Base-by-base conservation (phyloP, 2,797 vertebrate genomes). In the Tapirus indicus region DNA sequence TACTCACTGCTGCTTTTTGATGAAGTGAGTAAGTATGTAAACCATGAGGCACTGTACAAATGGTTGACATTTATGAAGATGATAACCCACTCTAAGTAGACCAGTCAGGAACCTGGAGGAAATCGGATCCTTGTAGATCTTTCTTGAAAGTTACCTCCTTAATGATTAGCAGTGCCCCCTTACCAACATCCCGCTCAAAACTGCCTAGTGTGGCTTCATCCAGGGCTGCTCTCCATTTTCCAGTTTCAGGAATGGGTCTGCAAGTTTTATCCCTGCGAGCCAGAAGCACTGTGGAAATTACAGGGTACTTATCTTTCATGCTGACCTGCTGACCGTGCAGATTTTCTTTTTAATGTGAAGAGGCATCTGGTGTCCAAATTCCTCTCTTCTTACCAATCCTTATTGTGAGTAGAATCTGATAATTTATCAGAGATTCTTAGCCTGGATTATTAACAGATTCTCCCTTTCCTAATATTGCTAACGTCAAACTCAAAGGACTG, bases 261-360 rank as follows among this genome's bases (percentile, higher is more conserved):
- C n/a, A 21, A 12, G 18, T 69, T 62, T 78, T 49, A 29, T 38
- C 68, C 29, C 2, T 10, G 8, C 18, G 13, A 66, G 47, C 25
- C 52, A 29, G 38, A 74, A 49, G 52, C 6, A 1, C 44, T 47
- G 10, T 5, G 13, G 71, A 60, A 29, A 47, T 29, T 4, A 21
- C 6, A 52, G 47, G 14, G 2, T 6, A 0, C 7, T 18, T 11
- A 0, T 29, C 6, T 2, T 29, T 21, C 25, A 27, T 2, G 21
- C 58, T 20, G 32, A 18, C 44, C 69, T 13, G 38, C 35, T 9
- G 54, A 27, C 25, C 10, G 0, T 23, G 35, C 12, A 35, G 64
- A 60, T 75, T 44, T 92, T 38, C 44, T 7, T 12, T 12, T 16
- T 41, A 35, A 64, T 2, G 8, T 0, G 16, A 84, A 95, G 68